These are phyloP conservation scores for Nibea coibor DNA, from an alignment of 2,113 vertebrate genomes.

Conservation along the genomic window DNA sequence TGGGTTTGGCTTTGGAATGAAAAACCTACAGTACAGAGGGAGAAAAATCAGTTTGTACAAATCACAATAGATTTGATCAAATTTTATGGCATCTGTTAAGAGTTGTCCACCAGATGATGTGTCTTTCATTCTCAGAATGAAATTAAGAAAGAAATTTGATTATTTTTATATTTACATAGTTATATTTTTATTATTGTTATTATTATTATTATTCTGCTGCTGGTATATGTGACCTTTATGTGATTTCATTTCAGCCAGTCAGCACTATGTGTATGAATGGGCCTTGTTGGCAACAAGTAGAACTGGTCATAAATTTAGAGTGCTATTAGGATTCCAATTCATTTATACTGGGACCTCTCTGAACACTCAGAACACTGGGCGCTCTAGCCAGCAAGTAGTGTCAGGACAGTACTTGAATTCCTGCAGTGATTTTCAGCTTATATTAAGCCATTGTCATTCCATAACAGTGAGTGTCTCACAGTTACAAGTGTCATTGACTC, in stretches of 20 bases:
- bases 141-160: background rate
- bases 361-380: conserved; percentile 20
- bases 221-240: conserved; percentile 18
- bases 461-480: conserved; percentile 38
- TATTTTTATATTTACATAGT: background rate
- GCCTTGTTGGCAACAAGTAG: conserved; percentile 39
- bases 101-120: background rate
- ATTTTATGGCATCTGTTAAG: conserved; percentile 7
- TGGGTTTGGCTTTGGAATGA: background rate
- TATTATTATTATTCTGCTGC: background rate
- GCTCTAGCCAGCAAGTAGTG: conserved; percentile 40
- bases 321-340: conserved; percentile 48
- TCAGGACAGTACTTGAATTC: conserved; percentile 45
- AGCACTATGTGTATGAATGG: conserved; percentile 48
- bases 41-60: background rate
- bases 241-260: conserved; percentile 34
- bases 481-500: conserved; percentile 24
- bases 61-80: conserved; percentile 10
- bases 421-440: conserved; percentile 50
- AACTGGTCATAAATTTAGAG: conserved; percentile 51
- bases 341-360: conserved; percentile 44
- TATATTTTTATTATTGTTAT: background rate
- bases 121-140: conserved; percentile 16
- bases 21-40: background rate
- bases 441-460: conserved; percentile 69